Evolutionary conservation across 2,888 invertebrate species (phyloP), one percentile per base, ranked within the genome.

Genomic region (Desoria tigrina): DNA sequence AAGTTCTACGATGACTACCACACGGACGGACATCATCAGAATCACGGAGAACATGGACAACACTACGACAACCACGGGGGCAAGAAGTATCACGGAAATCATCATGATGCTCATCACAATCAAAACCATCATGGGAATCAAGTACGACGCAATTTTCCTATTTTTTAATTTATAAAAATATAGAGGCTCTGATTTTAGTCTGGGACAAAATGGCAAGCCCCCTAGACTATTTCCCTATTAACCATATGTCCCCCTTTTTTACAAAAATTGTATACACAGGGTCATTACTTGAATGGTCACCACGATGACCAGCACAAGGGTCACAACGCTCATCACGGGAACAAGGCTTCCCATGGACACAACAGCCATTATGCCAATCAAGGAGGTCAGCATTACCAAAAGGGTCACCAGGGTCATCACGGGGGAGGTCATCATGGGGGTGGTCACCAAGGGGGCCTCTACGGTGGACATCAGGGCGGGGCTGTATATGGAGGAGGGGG

Each of bases 1-100:
- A 55, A 66, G 4, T 76, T 76, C 62, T 76, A 76, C 51, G 76
- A 76, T 55, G 74, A 74, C 56, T 72, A 68, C 53, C 76, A 76
- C 54, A 60, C 67, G 14, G 74, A 70, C 7, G 70, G 72, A 7
- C 62, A 66, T 23, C 64, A 69, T 39, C 37, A 49, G 24, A 68
- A 71, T 58, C 60, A 73, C 54, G 76, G 76, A 26, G 69, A 74
- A 14, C 66, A 76, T 49, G 70, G 69, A 9, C 67, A 73, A 37
- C 73, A 74, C 50, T 68, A 73, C 58, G 64, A 66, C 42, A 58
- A 71, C 2, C 65, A 74, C 28, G 63, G 66, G 9, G 74, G 72
- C 27, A 72, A 69, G 58, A 69, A 73, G 21, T 72, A 75, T 53
- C 66, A 75, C 55, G 73, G 72, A 23, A 66, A 65, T 21, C 75